Conservation (phyloP, 2,113 vertebrate species). For the Harpagus bidentatus region DNA sequence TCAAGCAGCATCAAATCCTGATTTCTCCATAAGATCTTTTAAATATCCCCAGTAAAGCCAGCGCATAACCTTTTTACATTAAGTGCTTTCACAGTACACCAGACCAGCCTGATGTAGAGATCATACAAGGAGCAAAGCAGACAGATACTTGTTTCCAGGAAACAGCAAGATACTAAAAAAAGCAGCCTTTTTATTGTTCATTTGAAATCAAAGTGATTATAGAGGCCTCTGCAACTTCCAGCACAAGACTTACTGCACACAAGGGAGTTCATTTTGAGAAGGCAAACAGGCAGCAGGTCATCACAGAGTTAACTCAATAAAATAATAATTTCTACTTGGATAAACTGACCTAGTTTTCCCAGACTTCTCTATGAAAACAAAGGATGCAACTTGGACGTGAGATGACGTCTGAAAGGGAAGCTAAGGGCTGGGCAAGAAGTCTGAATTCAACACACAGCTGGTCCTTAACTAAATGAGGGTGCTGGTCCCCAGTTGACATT, state of each 20-base stretch:
- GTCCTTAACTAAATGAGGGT: neutral
- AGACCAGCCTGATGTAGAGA: neutral
- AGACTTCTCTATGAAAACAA: conserved; percentile 62
- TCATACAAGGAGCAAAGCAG: conserved; percentile 21
- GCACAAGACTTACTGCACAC: conserved; percentile 11
- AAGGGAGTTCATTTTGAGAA: conserved; percentile 40
- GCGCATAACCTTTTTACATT: neutral
- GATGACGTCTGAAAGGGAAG: conserved; percentile 8
- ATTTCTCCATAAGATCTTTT: conserved; percentile 28
- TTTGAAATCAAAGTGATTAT: conserved; percentile 49
- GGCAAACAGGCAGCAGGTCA: conserved; percentile 58
- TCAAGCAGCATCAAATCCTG: conserved; percentile 37
- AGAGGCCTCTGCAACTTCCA: conserved; percentile 38
- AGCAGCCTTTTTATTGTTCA: conserved; percentile 22
- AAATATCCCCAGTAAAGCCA: conserved; percentile 4
- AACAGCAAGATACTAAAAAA: conserved; percentile 21
- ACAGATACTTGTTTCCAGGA: conserved; percentile 18
- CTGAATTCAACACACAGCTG: neutral
- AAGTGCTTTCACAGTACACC: neutral
- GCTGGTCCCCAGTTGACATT: neutral
- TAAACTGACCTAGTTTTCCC: conserved; percentile 77
- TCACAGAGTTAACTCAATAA: conserved; percentile 74
- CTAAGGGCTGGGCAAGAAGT: neutral
- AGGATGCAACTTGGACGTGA: conserved; percentile 30
- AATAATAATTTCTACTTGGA: conserved; percentile 77